These are phyloP conservation scores for Serinus canaria DNA, from an alignment of 2,113 vertebrate genomes.

Conservation along the genomic window DNA sequence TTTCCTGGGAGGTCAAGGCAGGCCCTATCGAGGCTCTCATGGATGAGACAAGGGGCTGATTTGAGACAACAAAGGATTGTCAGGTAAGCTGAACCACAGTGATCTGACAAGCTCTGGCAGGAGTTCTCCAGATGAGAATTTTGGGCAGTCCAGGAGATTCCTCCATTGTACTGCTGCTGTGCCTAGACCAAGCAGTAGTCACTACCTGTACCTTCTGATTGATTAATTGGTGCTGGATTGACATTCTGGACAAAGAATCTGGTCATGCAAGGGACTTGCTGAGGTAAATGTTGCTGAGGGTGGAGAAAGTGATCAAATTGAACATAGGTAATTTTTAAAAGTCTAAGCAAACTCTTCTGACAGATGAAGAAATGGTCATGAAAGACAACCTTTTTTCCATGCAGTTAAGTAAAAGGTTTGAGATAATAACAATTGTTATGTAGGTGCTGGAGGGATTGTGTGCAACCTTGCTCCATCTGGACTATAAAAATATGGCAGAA, in stretches of 20 bases:
- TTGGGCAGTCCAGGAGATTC: neutral
- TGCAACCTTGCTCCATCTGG: neutral
- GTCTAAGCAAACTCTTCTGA: neutral
- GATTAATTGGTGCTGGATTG: neutral
- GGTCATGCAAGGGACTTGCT: neutral
- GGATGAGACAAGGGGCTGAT: fast-evolving
- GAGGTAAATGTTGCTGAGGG: neutral
- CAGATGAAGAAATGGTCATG: neutral
- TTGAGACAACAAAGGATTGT: neutral
- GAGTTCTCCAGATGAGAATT: neutral
- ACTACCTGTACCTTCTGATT: neutral
- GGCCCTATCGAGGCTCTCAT: fast-evolving
- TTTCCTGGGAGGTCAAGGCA: neutral
- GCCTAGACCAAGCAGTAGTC: neutral
- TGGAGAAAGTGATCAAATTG: neutral
- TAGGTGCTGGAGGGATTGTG: neutral
- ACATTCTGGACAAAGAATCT: neutral
- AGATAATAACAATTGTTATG: neutral
- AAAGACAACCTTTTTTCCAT: neutral
- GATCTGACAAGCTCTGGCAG: neutral
- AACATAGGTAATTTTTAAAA: neutral
- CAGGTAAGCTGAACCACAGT: neutral
- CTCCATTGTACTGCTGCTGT: neutral
- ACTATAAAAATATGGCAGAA: neutral
- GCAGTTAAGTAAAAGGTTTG: neutral